Conservation (phyloP, 1,140 invertebrate species). For the Dendroctonus valens region DNA sequence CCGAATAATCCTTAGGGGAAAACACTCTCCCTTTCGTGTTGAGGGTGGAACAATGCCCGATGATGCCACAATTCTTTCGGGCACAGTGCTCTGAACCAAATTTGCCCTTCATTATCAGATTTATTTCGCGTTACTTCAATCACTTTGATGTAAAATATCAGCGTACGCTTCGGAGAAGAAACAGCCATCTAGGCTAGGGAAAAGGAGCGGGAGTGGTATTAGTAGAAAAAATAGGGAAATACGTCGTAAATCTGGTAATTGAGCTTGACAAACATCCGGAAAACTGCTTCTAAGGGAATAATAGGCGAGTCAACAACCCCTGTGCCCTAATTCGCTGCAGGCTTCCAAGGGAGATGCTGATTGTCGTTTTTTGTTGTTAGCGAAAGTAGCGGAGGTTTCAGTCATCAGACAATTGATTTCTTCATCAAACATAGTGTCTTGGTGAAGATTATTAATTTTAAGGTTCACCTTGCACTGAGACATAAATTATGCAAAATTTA, state of each 20-base stretch:
- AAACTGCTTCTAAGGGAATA: neutral
- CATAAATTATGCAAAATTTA: too few species aligned
- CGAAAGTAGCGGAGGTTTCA: neutral
- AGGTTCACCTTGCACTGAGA: too few species aligned
- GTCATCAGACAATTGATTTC: neutral
- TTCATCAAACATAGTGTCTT: too few species aligned
- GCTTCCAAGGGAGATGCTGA: neutral
- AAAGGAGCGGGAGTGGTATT: too few species aligned
- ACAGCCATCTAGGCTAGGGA: too few species aligned
- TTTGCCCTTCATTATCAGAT: too few species aligned
- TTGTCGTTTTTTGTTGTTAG: neutral
- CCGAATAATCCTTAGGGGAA: conserved; percentile 10
- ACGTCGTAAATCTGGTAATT: neutral
- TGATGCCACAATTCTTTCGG: too few species aligned
- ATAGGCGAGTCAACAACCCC: conserved; percentile 11
- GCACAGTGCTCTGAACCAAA: too few species aligned
- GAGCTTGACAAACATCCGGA: neutral
- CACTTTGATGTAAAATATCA: too few species aligned
- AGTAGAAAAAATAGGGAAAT: neutral
- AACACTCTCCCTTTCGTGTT: conserved; percentile 32
- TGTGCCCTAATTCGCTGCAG: conserved; percentile 2
- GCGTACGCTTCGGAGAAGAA: too few species aligned
- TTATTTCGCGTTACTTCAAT: too few species aligned
- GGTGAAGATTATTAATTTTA: too few species aligned
- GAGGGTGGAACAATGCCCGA: conserved; percentile 28